Conservation (phyloP, 1,140 invertebrate species). For the Arion vulgaris region DNA sequence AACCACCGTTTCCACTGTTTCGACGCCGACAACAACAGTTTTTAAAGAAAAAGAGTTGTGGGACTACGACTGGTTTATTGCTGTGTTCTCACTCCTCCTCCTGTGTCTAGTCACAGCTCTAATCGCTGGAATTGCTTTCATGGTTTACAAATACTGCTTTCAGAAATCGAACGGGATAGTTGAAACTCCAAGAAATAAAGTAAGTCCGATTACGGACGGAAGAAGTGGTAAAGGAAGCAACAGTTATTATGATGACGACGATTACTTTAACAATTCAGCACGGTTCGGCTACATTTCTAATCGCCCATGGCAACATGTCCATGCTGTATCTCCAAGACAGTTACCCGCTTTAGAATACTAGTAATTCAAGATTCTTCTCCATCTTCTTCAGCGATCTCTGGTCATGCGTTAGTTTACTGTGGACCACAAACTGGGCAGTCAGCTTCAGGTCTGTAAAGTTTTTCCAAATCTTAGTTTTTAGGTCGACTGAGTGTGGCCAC, state of each 20-base stretch:
- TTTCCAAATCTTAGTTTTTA: no score
- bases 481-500: no score
- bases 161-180: neutral
- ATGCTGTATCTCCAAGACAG: neutral
- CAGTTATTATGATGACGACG: neutral
- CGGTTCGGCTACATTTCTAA: neutral
- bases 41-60: slow-evolving; percentile 18
- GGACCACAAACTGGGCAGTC: no score
- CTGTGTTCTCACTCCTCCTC: slow-evolving; percentile 12
- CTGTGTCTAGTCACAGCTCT: neutral
- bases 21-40: slow-evolving; percentile 35
- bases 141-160: slow-evolving; percentile 19
- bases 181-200: neutral
- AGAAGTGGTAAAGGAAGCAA: neutral
- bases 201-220: neutral
- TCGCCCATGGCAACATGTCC: neutral
- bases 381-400: no score
- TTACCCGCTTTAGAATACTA: slow-evolving; percentile 29
- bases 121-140: neutral
- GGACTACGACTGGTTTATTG: slow-evolving; percentile 6
- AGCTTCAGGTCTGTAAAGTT: no score
- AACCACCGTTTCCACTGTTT: neutral
- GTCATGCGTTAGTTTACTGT: no score
- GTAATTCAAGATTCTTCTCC: no score
- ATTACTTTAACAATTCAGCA: neutral